phyloP scores from a whole-genome alignment of 1,140 invertebrate genomes.

The Palaemon carinicauda region DNA sequence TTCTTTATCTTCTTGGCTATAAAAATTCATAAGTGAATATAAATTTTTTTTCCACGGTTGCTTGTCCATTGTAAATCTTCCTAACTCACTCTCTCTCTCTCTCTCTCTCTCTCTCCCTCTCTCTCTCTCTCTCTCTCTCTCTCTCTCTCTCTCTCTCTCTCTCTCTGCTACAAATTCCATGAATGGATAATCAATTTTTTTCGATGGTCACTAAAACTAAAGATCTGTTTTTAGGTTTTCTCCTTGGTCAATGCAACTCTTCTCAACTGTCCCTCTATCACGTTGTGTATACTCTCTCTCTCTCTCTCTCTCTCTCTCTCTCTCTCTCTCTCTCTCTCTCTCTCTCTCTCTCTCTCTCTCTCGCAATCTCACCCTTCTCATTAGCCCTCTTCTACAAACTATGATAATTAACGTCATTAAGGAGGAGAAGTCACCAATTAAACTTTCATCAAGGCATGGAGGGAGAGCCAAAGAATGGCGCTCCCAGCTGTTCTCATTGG shows the following conservation, averaged over 20 bases:
- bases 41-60: background rate
- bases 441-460: background rate
- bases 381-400: background rate
- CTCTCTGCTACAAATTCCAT: no score
- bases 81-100: background rate
- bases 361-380: background rate
- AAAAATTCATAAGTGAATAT: no score
- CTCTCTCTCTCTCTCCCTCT: background rate
- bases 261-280: no score
- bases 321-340: conserved; percentile 9
- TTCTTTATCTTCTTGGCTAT: no score
- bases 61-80: background rate
- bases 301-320: background rate
- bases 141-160: background rate
- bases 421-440: background rate
- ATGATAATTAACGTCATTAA: background rate
- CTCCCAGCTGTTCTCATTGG: no score
- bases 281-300: no score
- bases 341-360: background rate
- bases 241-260: no score
- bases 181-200: no score
- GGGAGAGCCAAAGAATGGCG: background rate
- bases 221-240: no score
- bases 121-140: background rate
- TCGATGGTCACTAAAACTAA: no score